Base-by-base conservation (phyloP, 1,140 invertebrate genomes). In the Penaeus vannamei region DNA sequence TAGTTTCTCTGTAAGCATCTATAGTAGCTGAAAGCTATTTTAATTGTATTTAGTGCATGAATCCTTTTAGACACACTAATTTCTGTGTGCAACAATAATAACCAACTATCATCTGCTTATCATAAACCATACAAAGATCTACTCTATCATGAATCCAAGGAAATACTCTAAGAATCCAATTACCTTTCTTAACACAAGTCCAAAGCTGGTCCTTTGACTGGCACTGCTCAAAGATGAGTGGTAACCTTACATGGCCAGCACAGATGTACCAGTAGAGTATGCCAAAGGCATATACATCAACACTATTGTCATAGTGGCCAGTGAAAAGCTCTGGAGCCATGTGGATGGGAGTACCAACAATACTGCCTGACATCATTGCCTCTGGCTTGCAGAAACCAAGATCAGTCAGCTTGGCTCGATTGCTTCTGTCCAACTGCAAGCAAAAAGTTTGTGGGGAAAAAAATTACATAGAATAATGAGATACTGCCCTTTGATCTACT, bases 221-320 rank as follows among this genome's bases (percentile, higher is more conserved):
- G 93, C 97, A 98, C 90, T 96, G 95, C 92, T 98, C 97, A 93
- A 97, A 98, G 4, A 95, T 95, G 81, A 95, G 94, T 7, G 97
- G 97, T 64, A 98, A 93, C 92, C 94, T 95, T 0, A 97, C 96
- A 92, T 96, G 95, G 7, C 97, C 97, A 8, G 97, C 95, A 93
- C 97, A 98, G 84, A 98, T 95, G 91, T 97, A 98, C 97, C 97
- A 98, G 93, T 98, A 97, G 32, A 98, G 93, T 84, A 98, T 97
- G 1, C 97, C 97, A 93, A 98, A 98, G 1, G 97, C 97, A 92
- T 98, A 98, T 2, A 98, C 96, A 92, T 98, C 97, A 23, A 98
- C 97, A 89, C 95, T 95, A 91, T 95, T 96, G 92, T 97, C 96
- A 92, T 98, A 98, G 90, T 95, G 94, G 0, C 96, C 96, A 66